Evolutionary conservation across 53 echinoderm and acorn worm genomes (phyloP).

Genomic region (Glandiceps talaboti): DNA sequence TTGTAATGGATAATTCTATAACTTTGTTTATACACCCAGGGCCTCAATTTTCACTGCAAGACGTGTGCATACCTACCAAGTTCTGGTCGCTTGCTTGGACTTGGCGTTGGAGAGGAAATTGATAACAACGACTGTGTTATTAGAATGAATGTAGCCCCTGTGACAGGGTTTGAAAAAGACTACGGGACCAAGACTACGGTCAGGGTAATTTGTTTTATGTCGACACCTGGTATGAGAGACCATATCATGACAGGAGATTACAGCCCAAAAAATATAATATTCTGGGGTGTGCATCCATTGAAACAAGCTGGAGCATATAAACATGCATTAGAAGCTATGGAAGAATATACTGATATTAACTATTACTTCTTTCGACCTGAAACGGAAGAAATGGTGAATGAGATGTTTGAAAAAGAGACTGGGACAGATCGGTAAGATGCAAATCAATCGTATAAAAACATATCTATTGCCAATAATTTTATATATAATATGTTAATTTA

Average conservation of each 20-base stretch:
- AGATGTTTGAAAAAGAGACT: not conserved
- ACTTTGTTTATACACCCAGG: no score
- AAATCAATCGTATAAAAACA: no score
- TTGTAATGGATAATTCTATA: no score
- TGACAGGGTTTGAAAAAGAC: conserved; percentile 68
- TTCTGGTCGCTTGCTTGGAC: conserved; percentile 77
- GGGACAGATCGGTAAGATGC: not conserved
- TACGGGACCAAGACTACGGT: conserved; percentile 71
- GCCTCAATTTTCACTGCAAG: conserved; percentile 69
- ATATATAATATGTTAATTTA: no score
- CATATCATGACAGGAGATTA: not conserved
- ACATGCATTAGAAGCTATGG: not conserved
- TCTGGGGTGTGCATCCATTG: not conserved
- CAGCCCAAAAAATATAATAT: not conserved
- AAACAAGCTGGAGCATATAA: not conserved
- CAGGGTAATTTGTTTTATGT: conserved; percentile 33
- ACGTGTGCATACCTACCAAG: conserved; percentile 89
- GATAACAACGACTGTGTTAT: conserved; percentile 87
- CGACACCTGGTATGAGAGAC: not conserved
- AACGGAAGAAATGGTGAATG: not conserved
- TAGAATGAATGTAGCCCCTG: conserved; percentile 96
- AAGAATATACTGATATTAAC: not conserved
- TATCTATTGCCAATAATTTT: no score
- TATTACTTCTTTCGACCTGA: not conserved
- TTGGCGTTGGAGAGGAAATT: conserved; percentile 57